Conservation (phyloP, 2,797 vertebrate species). For the Sciurus carolinensis region DNA sequence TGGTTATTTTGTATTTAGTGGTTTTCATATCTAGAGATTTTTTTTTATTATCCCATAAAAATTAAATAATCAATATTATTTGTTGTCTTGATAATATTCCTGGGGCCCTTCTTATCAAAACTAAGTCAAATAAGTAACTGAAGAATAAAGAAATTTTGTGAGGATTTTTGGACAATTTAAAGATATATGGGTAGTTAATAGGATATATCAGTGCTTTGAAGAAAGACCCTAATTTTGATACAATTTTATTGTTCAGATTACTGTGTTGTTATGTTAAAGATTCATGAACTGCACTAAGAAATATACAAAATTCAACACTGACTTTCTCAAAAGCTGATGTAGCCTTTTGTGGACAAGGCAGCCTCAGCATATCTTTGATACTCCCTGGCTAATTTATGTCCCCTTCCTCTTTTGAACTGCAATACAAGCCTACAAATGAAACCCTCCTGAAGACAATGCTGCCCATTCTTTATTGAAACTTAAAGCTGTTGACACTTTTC, state of each 20-base stretch:
- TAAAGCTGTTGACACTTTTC: neutral
- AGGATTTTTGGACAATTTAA: neutral
- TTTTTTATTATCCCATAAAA: neutral
- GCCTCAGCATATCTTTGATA: neutral
- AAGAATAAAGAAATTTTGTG: neutral
- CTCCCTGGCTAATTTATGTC: neutral
- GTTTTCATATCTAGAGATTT: neutral
- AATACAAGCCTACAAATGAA: neutral
- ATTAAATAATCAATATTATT: neutral
- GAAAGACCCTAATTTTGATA: neutral
- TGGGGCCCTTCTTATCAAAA: neutral
- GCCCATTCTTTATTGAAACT: neutral
- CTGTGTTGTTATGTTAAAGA: neutral
- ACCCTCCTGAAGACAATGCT: neutral
- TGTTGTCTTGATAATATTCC: neutral
- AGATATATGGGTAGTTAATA: neutral
- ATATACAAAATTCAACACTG: neutral
- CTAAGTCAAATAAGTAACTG: neutral
- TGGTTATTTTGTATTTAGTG: neutral
- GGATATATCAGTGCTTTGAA: neutral
- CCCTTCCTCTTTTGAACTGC: neutral
- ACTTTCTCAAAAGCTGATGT: neutral
- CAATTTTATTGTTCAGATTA: neutral
- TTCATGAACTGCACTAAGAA: neutral
- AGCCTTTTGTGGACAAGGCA: neutral